Evolutionary conservation across 2,113 vertebrate genomes (phyloP).

Genomic region (Alouatta palliata): DNA sequence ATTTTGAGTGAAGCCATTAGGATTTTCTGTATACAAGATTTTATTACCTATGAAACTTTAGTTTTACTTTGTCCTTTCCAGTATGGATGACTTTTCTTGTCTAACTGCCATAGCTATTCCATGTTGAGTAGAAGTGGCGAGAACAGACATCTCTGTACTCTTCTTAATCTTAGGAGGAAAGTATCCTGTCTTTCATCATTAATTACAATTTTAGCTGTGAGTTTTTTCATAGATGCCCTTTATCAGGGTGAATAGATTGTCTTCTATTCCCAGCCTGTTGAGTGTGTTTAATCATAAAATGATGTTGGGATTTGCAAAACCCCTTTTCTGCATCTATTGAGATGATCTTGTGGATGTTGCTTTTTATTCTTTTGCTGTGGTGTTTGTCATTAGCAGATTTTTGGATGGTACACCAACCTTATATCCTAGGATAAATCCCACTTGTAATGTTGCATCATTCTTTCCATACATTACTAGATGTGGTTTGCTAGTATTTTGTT

Average conservation of each 20-base stretch:
- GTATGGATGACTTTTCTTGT: background rate
- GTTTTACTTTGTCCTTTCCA: background rate
- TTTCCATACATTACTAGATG: background rate
- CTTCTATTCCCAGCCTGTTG: background rate
- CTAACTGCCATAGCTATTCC: background rate
- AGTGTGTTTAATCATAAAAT: background rate
- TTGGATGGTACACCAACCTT: background rate
- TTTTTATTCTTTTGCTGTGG: background rate
- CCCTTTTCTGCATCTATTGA: background rate
- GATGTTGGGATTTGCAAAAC: background rate
- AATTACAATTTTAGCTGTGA: background rate
- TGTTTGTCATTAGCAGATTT: background rate
- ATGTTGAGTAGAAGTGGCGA: background rate
- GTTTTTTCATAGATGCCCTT: background rate
- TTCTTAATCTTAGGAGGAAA: background rate
- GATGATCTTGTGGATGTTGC: background rate
- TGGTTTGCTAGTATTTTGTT: background rate
- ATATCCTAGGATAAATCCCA: background rate
- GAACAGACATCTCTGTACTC: background rate
- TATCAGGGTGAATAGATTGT: background rate
- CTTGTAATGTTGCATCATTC: background rate
- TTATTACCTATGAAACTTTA: background rate
- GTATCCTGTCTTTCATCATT: background rate
- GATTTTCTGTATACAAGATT: background rate
- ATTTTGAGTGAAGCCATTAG: background rate